A percentile compares a stretch with the other conserved stretches of the same genome.
Evolutionary conservation across 1,140 invertebrate species (phyloP).

Genomic region (Pseudobourletiella spinata): DNA sequence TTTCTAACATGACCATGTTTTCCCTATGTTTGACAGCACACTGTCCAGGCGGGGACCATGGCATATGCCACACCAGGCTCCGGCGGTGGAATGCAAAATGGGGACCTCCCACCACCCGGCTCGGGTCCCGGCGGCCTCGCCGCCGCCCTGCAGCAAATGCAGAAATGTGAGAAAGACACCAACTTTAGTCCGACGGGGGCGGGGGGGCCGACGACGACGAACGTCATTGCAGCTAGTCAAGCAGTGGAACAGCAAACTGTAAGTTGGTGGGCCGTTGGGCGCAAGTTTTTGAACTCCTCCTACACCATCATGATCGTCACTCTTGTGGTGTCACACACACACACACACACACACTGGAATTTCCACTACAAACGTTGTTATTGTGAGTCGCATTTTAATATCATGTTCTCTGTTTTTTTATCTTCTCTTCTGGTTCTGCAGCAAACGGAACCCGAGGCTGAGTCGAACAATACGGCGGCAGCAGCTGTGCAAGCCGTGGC

Average conservation of each 20-base stretch:
- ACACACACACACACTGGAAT: too few relatives aligned
- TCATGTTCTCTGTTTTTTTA: conserved; percentile 16
- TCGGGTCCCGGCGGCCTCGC: conserved; percentile 26
- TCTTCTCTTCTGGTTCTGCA: conserved; percentile 37
- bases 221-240: conserved; percentile 28
- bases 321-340: background rate
- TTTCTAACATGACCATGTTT: too few relatives aligned
- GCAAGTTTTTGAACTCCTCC: background rate
- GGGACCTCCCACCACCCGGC: conserved; percentile 28
- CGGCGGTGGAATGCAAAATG: conserved; percentile 30
- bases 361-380: too few relatives aligned
- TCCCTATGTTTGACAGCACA: conserved; percentile 65
- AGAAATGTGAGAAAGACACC: conserved; percentile 25
- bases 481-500: conserved; percentile 32
- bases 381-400: background rate
- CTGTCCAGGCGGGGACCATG: conserved; percentile 76
- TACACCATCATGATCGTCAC: background rate
- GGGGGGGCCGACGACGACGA: too few relatives aligned
- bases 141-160: conserved; percentile 30
- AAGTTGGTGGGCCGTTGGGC: background rate
- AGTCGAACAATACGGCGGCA: conserved; percentile 32
- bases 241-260: conserved; percentile 36
- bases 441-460: conserved; percentile 47
- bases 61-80: conserved; percentile 24
- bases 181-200: conserved; percentile 19